Evolutionary conservation across 1,140 invertebrate species (phyloP), one percentile per base, ranked within the genome.

Genomic region (Ceratitis capitata): DNA sequence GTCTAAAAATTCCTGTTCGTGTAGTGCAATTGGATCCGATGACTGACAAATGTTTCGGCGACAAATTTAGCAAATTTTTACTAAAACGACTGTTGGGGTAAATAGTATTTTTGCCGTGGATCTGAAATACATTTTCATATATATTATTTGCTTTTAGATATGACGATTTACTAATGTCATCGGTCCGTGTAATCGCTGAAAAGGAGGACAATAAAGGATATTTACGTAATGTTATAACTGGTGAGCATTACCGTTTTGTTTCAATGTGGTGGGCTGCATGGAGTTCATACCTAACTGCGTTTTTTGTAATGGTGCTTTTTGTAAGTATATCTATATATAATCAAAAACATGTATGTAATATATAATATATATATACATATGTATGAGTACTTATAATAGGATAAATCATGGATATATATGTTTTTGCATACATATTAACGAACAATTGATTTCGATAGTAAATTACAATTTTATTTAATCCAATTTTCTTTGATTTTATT

Each of bases 221-320:
- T 93, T 93, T 98, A 86, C 95, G 98, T 88, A 99, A 99, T 93
- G 97, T 99, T 56, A 96, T 99, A 49, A 99, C 98, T 29, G 98
- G 98, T n/a, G 98, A 99, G 90, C 98, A 99, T 92, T 99, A 99
- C 92, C 95, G 98, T 86, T 99, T 99, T 93, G 98, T 99, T 29
- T 98, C 96, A 88, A 97, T 98, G 95, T 97, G 98, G 96, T 97
- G 98, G 96, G 98, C 98, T 93, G 96, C 98, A 3, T 95, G 97
- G 88, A 97, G 95, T 82, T 97, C 97, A 23, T 99, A 99, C 91
- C 93, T 99, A 49, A 96, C 97, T 45, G 98, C 99, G 10, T 97
- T 98, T 89, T 96, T 98, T 92, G 98, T 99, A 74, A 99, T 99
- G 99, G 94, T 99, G 19, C 94, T 99, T 42, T 99, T 99, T 95